These are phyloP conservation scores for Busseola fusca DNA, from an alignment of 2,888 invertebrate species.

Conservation along the genomic window DNA sequence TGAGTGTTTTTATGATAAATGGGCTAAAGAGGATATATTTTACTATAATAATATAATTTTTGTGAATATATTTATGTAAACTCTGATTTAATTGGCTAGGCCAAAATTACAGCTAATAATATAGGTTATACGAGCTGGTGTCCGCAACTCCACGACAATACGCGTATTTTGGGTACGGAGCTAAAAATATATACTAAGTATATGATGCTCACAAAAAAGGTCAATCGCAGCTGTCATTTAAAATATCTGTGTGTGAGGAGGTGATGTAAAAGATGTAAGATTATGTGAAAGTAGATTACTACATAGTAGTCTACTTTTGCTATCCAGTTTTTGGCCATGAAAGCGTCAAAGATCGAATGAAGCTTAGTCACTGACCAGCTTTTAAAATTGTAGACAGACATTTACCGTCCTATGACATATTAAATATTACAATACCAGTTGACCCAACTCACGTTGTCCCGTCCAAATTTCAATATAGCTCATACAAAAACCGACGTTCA, in stretches of 20 bases:
- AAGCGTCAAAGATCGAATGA: neutral
- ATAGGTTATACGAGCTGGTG: too few species aligned
- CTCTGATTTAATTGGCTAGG: neutral
- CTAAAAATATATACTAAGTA: neutral
- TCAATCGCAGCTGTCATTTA: neutral
- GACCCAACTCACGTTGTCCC: neutral
- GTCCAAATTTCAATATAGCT: neutral
- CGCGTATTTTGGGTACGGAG: too few species aligned
- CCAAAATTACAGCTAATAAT: neutral
- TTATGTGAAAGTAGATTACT: too few species aligned
- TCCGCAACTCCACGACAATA: too few species aligned
- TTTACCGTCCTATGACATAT: neutral
- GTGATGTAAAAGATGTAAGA: too few species aligned
- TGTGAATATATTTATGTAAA: neutral
- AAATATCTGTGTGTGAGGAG: neutral
- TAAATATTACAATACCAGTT: neutral
- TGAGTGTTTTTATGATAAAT: slow-evolving; percentile 18
- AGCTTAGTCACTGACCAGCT: neutral
- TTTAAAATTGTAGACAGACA: neutral
- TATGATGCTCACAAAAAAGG: neutral
- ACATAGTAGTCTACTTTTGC: neutral
- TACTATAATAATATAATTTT: neutral
- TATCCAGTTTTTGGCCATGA: neutral
- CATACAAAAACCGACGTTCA: neutral
- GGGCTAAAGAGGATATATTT: neutral